Evolutionary conservation across 2,888 invertebrate species (phyloP), one percentile per base, ranked within the genome.

Genomic region (Papilio protenor): DNA sequence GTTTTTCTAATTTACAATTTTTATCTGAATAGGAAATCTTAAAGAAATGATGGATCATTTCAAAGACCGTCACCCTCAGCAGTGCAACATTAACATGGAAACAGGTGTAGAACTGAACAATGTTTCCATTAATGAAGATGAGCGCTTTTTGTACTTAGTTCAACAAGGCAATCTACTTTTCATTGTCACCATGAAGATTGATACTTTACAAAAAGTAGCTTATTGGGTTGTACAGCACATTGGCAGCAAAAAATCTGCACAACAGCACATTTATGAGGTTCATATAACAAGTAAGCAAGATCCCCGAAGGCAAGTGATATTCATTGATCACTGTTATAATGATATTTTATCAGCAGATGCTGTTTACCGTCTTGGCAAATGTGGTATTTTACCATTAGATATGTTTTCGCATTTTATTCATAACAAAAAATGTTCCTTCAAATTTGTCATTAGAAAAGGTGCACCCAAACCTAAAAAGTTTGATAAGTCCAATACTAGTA

Each of bases 141-240:
- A 88, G 75, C 49, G 73, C 1, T 73, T 70, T 69, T 5, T 79
- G 12, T 79, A 85, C 80, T 82, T 94, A 49, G 80, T 88, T 12
- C 77, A 87, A 11, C 91, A 90, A 80, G 89, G 86, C 57, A 92
- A 91, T 79, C 81, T 90, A 79, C 85, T 91, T 73, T 94, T 92
- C 80, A 88, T 92, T 59, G 81, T 94, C 16, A 93, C 93, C 21
- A 80, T 92, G 81, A 92, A 92, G 82, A 86, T 92, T 18, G 92
- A 92, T 76, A 91, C 90, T 18, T 81, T 89, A 71, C 90, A 91
- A 81, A 91, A 93, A 76, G 88, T 91, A 89, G 90, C 87, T 5
- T 94, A 89, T 81, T 94, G 92, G 92, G 80, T 88, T 23, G 81
- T 94, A 40, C 94, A 94, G 81, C 91, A 88, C 72, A 91, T 94